Base-by-base conservation (phyloP, 2,888 invertebrate species). In the Xanthostigma xanthostigma region DNA sequence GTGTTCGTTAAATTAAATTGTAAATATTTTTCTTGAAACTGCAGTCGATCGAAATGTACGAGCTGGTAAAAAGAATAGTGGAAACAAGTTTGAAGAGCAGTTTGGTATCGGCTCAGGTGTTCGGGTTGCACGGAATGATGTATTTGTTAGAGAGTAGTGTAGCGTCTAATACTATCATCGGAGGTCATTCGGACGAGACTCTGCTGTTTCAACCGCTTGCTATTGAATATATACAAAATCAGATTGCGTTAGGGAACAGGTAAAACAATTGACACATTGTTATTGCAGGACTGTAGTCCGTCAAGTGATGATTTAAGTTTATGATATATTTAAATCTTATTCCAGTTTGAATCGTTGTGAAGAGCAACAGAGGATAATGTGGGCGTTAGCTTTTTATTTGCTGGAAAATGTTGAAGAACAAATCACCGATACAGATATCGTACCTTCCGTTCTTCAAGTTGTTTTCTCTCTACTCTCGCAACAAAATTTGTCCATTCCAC, bases 341-440 rank as follows among this genome's bases (percentile, higher is more conserved):
- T 63, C 62, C 45, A 59, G 62, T 38, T 54, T 65, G 49, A 60
- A 57, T 50, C 61, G 61, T 50, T 64, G 64, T 56, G 78, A 79
- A 59, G 78, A 79, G 54, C 83, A 85, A 60, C 74, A 76, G 48
- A 67, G 83, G 54, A 67, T 80, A 44, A 73, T 86, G 60, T 87
- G 86, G 84, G 76, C 84, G 34, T 65, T 84, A 44, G 78, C 81
- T 45, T 86, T 86, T 65, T 84, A 81, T 64, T 67, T 88, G 51
- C 70, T 86, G 57, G 87, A 88, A 65, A 78, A 80, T 60, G 70
- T 81, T 36, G 77, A 79, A 53, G 81, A 83, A 59, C 70, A 72
- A 47, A 76, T 76, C 53, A 67, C 75, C 46, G 78, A 77, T 53
- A 66, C 72, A 41, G 74, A 76, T 64, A 69, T 76, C 58, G 66